Conservation (phyloP, 2,113 vertebrate genomes). For the Peromyscus leucopus region DNA sequence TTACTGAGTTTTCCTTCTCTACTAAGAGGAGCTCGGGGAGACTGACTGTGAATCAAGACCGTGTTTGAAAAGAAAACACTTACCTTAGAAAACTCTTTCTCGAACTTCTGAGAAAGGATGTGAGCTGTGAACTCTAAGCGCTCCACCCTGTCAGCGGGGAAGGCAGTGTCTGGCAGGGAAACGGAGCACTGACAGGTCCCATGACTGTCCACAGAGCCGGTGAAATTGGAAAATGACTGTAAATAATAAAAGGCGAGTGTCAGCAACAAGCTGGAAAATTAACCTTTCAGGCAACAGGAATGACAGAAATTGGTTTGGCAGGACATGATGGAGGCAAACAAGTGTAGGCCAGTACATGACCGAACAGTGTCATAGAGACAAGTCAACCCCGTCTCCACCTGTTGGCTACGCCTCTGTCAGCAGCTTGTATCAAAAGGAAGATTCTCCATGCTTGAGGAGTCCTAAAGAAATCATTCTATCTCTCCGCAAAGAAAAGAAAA, state of each 20-base stretch:
- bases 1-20: not conserved
- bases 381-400: not conserved
- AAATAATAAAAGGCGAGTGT: slow-evolving; percentile 67
- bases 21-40: not conserved
- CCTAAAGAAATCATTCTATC: slow-evolving; percentile 2
- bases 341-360: not conserved
- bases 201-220: slow-evolving; percentile 75
- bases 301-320: slow-evolving; percentile 47
- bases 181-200: slow-evolving; percentile 87
- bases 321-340: not conserved
- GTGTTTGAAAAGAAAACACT: slow-evolving; percentile 66
- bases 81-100: slow-evolving; percentile 88
- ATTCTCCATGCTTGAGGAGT: not conserved
- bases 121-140: slow-evolving; percentile 79
- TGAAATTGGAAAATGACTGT: slow-evolving; percentile 85
- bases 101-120: slow-evolving; percentile 79
- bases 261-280: not conserved
- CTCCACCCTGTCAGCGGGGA: slow-evolving; percentile 86
- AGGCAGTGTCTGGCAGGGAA: slow-evolving; percentile 84
- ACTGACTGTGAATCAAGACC: not conserved
- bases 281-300: slow-evolving; percentile 3
- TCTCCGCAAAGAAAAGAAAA: not conserved
- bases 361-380: not conserved
- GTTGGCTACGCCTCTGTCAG: too few relatives aligned
- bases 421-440: not conserved